phyloP scores from a whole-genome alignment of 2,888 invertebrate species.

The Acanthococcus lagerstroemiae region DNA sequence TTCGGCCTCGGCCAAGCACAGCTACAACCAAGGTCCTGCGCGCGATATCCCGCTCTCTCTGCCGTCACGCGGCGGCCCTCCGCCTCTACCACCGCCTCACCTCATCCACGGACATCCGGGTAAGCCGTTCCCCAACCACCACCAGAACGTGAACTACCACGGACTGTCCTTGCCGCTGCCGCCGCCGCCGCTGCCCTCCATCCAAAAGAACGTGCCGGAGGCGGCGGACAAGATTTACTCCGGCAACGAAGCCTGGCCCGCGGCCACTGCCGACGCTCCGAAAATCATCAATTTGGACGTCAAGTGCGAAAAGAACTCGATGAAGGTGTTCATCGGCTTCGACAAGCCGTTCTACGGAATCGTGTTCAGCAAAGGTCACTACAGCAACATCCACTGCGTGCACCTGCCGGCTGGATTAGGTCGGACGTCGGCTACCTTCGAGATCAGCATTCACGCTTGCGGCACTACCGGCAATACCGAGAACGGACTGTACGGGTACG shows the following conservation, averaged over 20 bases:
- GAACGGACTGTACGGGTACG: conserved; percentile 77
- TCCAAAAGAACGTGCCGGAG: conserved; percentile 45
- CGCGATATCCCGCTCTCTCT: conserved; percentile 25
- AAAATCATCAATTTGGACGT: conserved; percentile 86
- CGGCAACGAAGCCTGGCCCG: conserved; percentile 63
- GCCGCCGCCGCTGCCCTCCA: conserved; percentile 54
- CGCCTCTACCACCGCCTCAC: conserved; percentile 32
- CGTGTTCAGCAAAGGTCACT: conserved; percentile 88
- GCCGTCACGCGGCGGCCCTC: conserved; percentile 33
- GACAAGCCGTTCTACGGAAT: conserved; percentile 93
- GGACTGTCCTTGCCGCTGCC: conserved; percentile 41
- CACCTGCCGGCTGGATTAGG: conserved; percentile 82
- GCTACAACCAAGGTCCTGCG: conserved; percentile 31
- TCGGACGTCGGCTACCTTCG: conserved; percentile 75
- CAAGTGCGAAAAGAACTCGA: conserved; percentile 85
- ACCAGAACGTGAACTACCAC: conserved; percentile 33
- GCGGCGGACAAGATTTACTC: conserved; percentile 48
- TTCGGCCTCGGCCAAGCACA: conserved; percentile 34
- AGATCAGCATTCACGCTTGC: conserved; percentile 82
- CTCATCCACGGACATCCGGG: conserved; percentile 17
- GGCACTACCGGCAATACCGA: conserved; percentile 87
- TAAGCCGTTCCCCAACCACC: conserved; percentile 36
- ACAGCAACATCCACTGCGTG: conserved; percentile 83
- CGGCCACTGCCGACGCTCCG: conserved; percentile 77
- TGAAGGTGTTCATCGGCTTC: conserved; percentile 89